phyloP scores from a whole-genome alignment of 2,888 invertebrate genomes.

The Cecidostiba fungosa region DNA sequence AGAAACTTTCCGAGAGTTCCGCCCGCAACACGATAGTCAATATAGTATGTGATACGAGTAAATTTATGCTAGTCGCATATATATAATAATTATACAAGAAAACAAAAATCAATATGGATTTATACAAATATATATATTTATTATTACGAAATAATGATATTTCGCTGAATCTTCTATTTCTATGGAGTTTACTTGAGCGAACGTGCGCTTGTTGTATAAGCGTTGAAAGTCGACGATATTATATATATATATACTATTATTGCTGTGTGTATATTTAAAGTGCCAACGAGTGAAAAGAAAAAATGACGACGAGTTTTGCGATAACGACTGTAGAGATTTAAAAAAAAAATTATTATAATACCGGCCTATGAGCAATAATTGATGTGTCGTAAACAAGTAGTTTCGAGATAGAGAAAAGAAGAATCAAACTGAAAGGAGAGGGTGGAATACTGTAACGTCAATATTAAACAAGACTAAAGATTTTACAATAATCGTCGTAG shows the following conservation, averaged over 20 bases:
- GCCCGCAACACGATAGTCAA: slow-evolving; percentile 79
- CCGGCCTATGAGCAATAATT: slow-evolving; percentile 60
- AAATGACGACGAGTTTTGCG: neutral
- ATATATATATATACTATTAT: slow-evolving; percentile 46
- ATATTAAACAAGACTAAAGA: slow-evolving; percentile 57
- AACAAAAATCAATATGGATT: slow-evolving; percentile 74
- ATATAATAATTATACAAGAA: slow-evolving; percentile 38
- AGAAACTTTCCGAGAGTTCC: slow-evolving; percentile 70
- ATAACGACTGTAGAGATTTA: slow-evolving; percentile 15
- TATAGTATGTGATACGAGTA: slow-evolving; percentile 80
- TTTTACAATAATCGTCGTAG: slow-evolving; percentile 68
- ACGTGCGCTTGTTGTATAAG: slow-evolving; percentile 64
- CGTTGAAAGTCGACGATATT: slow-evolving; percentile 56
- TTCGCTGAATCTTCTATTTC: slow-evolving; percentile 72
- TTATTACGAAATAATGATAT: slow-evolving; percentile 67
- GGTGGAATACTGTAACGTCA: slow-evolving; percentile 60
- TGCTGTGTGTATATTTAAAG: slow-evolving; percentile 59
- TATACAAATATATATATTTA: slow-evolving; percentile 71
- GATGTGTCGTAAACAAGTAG: slow-evolving; percentile 36
- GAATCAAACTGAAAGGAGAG: slow-evolving; percentile 24
- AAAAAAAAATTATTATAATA: slow-evolving; percentile 34
- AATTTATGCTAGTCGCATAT: slow-evolving; percentile 76
- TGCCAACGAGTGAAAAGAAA: slow-evolving; percentile 55
- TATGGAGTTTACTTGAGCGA: slow-evolving; percentile 70
- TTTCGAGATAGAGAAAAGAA: slow-evolving; percentile 28